These are phyloP conservation scores for Vulpes ferrilata DNA, from an alignment of 2,113 vertebrate species.

Conservation along the genomic window DNA sequence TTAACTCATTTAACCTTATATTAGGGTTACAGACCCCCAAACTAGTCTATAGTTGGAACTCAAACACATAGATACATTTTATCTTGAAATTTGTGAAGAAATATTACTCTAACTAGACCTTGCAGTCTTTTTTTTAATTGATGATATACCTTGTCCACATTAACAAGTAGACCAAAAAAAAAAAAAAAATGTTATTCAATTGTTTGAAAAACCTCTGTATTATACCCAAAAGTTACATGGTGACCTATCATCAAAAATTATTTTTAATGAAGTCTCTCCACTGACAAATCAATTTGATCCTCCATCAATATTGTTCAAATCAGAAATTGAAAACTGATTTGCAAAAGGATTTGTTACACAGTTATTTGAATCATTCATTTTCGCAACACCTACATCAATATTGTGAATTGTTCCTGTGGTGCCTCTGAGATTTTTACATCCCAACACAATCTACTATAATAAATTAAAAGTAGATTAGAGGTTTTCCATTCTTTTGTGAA, in stretches of 20 bases:
- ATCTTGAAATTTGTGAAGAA: neutral
- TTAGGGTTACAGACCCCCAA: neutral
- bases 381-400: constrained; percentile 61
- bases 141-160: neutral
- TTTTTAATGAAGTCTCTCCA: constrained; percentile 52
- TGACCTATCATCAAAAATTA: constrained; percentile 8
- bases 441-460: constrained; percentile 67
- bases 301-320: constrained; percentile 42
- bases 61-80: neutral
- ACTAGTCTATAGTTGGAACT: neutral
- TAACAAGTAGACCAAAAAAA: neutral
- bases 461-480: constrained; percentile 70
- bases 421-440: constrained; percentile 66
- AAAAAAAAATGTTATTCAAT: neutral
- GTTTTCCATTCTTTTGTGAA: constrained; percentile 20
- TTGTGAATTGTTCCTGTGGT: constrained; percentile 58
- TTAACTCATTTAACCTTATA: neutral
- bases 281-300: neutral
- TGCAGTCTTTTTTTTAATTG: neutral
- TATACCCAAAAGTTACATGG: neutral
- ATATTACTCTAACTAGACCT: neutral
- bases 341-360: constrained; percentile 34
- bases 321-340: constrained; percentile 60
- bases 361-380: constrained; percentile 47
- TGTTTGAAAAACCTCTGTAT: neutral